Evolutionary conservation across 2,797 vertebrate genomes (phyloP).

Genomic region (Pelobates cultripes): DNA sequence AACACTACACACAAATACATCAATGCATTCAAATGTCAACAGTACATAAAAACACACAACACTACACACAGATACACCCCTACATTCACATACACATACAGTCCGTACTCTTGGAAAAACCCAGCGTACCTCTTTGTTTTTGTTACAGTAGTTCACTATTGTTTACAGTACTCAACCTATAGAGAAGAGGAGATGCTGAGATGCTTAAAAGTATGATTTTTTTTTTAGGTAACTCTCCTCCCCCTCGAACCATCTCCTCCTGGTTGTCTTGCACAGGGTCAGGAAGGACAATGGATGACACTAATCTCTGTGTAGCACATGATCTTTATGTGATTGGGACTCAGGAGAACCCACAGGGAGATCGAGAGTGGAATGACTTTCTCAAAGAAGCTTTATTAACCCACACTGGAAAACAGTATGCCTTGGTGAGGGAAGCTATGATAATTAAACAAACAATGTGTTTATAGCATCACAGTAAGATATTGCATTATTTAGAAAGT

Average conservation of each 20-base stretch:
- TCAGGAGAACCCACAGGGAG: slow-evolving; percentile 82
- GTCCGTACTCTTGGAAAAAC: too few species aligned
- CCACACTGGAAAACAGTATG: slow-evolving; percentile 76
- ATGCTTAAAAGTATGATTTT: not conserved
- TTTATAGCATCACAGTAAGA: not conserved
- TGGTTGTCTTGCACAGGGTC: slow-evolving; percentile 80
- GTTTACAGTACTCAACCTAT: too few species aligned
- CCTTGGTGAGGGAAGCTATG: slow-evolving; percentile 67
- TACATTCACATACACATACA: too few species aligned
- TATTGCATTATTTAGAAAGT: too few species aligned
- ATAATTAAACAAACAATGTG: not conserved
- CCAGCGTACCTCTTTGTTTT: too few species aligned
- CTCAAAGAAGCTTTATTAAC: slow-evolving; percentile 71
- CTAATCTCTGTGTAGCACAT: slow-evolving; percentile 69
- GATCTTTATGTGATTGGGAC: slow-evolving; percentile 82
- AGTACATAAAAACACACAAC: too few species aligned
- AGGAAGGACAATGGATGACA: slow-evolving; percentile 76
- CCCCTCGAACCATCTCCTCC: slow-evolving; percentile 74
- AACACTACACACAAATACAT: too few species aligned
- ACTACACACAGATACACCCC: too few species aligned
- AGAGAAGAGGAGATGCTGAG: too few species aligned
- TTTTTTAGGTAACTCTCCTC: slow-evolving; percentile 72
- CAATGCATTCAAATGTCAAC: too few species aligned
- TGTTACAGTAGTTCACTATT: too few species aligned
- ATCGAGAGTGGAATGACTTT: slow-evolving; percentile 82